A percentile compares a stretch with the other conserved stretches of the same genome.
Conservation (phyloP, 2,888 invertebrate genomes). For the Andrena hattorfiana region DNA sequence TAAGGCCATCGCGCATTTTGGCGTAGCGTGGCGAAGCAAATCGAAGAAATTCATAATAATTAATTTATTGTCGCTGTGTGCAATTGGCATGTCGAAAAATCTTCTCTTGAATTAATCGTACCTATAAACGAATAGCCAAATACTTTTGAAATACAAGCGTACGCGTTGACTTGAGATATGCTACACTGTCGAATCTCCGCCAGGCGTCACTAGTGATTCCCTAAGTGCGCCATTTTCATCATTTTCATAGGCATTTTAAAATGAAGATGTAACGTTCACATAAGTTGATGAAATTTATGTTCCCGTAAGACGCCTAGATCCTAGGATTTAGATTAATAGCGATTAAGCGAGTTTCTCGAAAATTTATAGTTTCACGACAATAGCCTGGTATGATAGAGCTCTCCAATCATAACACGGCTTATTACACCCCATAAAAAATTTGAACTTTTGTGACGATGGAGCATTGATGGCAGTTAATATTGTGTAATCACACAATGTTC, state of each 20-base stretch:
- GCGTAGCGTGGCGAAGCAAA: too few species aligned
- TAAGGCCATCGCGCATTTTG: too few species aligned
- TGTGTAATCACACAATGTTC: not conserved
- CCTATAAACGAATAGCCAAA: too few species aligned
- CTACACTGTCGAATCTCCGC: too few species aligned
- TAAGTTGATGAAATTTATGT: constrained; percentile 15
- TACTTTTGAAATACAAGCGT: too few species aligned
- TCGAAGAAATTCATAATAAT: too few species aligned
- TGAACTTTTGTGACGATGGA: not conserved
- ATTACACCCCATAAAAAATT: constrained; percentile 23
- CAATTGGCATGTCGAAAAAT: too few species aligned
- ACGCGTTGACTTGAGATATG: too few species aligned
- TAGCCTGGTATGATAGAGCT: constrained; percentile 15
- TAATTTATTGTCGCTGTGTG: too few species aligned
- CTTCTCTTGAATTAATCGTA: too few species aligned
- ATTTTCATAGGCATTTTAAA: not conserved
- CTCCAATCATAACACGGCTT: constrained; percentile 9
- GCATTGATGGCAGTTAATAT: not conserved
- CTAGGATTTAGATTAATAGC: constrained; percentile 22
- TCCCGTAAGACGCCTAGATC: not conserved
- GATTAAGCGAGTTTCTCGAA: constrained; percentile 52
- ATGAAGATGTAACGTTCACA: not conserved
- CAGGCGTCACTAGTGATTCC: too few species aligned
- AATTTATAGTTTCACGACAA: constrained; percentile 55
- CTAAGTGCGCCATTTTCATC: not conserved